phyloP scores from a whole-genome alignment of 2,888 invertebrate genomes.

The Isotomurus palustris region DNA sequence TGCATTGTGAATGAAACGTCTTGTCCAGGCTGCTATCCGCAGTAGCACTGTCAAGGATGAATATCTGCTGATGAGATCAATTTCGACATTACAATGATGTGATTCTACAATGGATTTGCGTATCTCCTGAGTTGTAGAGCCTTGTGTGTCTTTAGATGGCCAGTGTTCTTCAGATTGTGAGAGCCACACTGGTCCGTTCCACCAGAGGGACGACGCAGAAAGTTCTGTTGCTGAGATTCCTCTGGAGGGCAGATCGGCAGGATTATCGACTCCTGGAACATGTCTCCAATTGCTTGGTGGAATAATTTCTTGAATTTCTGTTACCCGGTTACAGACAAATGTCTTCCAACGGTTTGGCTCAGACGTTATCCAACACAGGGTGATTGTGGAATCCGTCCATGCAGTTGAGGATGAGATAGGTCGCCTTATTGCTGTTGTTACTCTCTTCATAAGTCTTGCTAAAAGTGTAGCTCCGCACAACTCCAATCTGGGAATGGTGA shows the following conservation, averaged over 20 bases:
- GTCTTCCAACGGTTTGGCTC: slow-evolving; percentile 25
- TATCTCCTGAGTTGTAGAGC: no score
- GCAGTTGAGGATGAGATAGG: background rate
- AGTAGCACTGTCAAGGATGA: no score
- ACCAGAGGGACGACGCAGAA: slow-evolving; percentile 34
- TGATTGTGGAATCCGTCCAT: slow-evolving; percentile 37
- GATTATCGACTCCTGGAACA: slow-evolving; percentile 43
- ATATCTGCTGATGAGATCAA: no score
- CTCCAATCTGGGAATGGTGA: slow-evolving; percentile 38
- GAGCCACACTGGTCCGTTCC: slow-evolving; percentile 46
- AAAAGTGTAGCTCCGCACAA: slow-evolving; percentile 29
- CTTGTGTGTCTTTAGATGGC: no score
- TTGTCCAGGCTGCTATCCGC: no score
- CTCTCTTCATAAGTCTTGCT: background rate
- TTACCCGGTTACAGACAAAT: slow-evolving; percentile 43
- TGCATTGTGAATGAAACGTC: no score
- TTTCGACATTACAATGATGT: no score
- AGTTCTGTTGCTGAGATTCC: slow-evolving; percentile 31
- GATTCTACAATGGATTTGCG: no score
- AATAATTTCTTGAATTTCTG: slow-evolving; percentile 33
- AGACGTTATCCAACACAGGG: slow-evolving; percentile 36
- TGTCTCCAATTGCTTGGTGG: slow-evolving; percentile 36
- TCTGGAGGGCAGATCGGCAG: slow-evolving; percentile 46
- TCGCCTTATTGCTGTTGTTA: slow-evolving; percentile 7
- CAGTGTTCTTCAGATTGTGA: no score